Evolutionary conservation across 2,797 vertebrate species (phyloP).

Genomic region (Oreochromis mossambicus): DNA sequence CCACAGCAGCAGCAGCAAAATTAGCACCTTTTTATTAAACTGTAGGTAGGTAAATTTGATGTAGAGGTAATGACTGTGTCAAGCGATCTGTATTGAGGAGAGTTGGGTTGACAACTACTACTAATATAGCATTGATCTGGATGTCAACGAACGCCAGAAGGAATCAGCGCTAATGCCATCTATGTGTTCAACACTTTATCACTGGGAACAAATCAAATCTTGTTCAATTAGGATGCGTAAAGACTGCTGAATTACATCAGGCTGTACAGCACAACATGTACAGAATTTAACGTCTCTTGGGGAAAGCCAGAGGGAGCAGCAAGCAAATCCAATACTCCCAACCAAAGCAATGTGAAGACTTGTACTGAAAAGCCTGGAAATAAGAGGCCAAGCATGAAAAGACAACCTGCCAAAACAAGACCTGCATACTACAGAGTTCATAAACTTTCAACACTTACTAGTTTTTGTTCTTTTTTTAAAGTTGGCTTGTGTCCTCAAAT

Average conservation of each 20-base stretch:
- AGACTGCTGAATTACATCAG: not conserved
- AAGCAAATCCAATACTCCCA: not conserved
- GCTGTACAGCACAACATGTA: not conserved
- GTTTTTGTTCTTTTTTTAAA: not conserved
- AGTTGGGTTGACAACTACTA: not conserved
- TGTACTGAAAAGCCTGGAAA: slow-evolving; percentile 2
- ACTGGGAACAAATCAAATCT: not conserved
- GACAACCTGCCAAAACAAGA: slow-evolving; percentile 13
- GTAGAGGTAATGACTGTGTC: not conserved
- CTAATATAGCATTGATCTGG: not conserved
- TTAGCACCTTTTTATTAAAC: not conserved
- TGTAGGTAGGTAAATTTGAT: not conserved
- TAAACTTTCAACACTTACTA: not conserved
- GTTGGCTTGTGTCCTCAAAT: not conserved
- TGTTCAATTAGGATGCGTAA: not conserved
- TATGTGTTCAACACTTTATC: not conserved
- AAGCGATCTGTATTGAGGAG: not conserved
- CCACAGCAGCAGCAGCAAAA: not conserved
- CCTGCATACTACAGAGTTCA: slow-evolving; percentile 4
- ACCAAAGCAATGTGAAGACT: slow-evolving; percentile 1
- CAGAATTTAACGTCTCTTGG: not conserved
- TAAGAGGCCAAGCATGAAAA: not conserved
- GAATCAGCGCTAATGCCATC: not conserved
- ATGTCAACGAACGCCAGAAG: not conserved
- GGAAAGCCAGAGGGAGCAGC: not conserved